phyloP scores from a whole-genome alignment of 2,888 invertebrate genomes.

The Acanthoscelides obtectus region DNA sequence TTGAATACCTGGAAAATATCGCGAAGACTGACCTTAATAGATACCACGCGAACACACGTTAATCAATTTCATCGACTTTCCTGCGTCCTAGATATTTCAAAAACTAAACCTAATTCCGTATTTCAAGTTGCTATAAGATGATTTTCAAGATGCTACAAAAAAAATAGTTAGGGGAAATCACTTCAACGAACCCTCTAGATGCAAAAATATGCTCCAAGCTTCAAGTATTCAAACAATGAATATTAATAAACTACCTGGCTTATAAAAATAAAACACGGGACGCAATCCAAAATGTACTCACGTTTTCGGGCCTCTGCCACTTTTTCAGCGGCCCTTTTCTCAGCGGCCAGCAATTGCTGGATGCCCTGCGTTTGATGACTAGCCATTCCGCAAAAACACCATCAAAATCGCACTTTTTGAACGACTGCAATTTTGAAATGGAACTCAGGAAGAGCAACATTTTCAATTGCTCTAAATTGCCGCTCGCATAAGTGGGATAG shows the following conservation, averaged over 20 bases:
- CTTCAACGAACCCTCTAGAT: too few species aligned
- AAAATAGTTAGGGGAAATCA: too few species aligned
- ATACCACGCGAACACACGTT: too few species aligned
- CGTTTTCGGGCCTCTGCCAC: slow-evolving; percentile 48
- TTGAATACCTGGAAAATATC: too few species aligned
- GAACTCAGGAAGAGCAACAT: background rate
- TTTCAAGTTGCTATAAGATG: too few species aligned
- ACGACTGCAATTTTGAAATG: background rate
- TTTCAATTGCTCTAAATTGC: background rate
- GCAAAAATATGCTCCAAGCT: too few species aligned
- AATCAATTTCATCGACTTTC: too few species aligned
- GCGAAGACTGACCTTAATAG: too few species aligned
- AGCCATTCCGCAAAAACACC: slow-evolving; percentile 35
- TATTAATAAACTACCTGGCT: background rate
- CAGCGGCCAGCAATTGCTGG: slow-evolving; percentile 44
- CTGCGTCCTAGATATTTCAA: too few species aligned
- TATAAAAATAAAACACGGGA: background rate
- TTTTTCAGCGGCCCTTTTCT: slow-evolving; percentile 47
- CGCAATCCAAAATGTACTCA: slow-evolving; percentile 23
- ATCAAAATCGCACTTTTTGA: background rate
- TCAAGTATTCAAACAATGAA: too few species aligned
- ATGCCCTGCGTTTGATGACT: slow-evolving; percentile 46
- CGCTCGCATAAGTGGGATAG: background rate
- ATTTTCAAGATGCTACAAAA: too few species aligned
- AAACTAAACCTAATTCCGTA: too few species aligned